phyloP scores from a whole-genome alignment of 2,888 invertebrate genomes.

The Polymixis flavicincta region DNA sequence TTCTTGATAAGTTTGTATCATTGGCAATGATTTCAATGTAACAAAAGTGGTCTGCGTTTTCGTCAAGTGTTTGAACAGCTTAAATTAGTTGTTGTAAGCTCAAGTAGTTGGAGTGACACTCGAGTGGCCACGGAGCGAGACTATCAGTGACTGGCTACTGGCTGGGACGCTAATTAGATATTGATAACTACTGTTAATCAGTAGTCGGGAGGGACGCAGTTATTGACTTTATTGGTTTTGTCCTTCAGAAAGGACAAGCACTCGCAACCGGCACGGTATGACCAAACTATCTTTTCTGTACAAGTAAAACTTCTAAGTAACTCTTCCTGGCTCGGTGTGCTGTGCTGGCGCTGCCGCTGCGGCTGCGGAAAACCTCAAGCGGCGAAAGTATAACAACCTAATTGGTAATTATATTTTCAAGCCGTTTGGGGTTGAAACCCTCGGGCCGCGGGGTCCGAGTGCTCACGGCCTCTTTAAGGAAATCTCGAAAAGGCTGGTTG shows the following conservation, averaged over 20 bases:
- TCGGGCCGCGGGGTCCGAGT: too few relatives aligned
- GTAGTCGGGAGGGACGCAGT: background rate
- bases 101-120: conserved; percentile 19
- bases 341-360: too few relatives aligned
- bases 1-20: background rate
- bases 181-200: conserved; percentile 17
- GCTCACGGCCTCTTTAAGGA: too few relatives aligned
- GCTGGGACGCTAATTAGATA: conserved; percentile 2
- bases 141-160: conserved; percentile 10
- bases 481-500: too few relatives aligned
- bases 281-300: too few relatives aligned
- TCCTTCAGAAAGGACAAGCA: conserved; percentile 5
- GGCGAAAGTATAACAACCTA: too few relatives aligned
- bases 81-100: conserved; percentile 28
- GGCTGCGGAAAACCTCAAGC: too few relatives aligned
- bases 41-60: background rate
- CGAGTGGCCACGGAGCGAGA: background rate
- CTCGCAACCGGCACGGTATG: background rate
- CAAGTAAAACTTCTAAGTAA: too few relatives aligned
- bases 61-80: conserved; percentile 10
- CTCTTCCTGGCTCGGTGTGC: too few relatives aligned
- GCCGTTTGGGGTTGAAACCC: too few relatives aligned
- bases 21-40: background rate
- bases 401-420: too few relatives aligned
- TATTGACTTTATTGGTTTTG: background rate